Evolutionary conservation across 2,113 vertebrate genomes (phyloP).

Genomic region (Vanacampus margaritifer): DNA sequence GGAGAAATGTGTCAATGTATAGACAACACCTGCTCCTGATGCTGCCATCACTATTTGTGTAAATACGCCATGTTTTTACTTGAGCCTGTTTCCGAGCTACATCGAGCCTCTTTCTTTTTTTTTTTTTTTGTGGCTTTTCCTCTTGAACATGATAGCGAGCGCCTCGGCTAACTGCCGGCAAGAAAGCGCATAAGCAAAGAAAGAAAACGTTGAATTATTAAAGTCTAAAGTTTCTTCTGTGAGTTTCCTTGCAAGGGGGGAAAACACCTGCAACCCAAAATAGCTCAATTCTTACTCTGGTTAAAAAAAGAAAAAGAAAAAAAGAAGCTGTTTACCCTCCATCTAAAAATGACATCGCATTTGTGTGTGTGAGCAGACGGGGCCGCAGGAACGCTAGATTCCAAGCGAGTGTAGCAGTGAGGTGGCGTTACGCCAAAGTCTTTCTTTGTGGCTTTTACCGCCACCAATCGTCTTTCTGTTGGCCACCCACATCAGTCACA

Average conservation of each 20-base stretch:
- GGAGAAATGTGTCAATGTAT: neutral
- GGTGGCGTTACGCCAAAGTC: neutral
- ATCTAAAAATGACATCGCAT: conserved; percentile 32
- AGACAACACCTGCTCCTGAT: neutral
- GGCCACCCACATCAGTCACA: conserved; percentile 59
- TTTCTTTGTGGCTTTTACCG: neutral
- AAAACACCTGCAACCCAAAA: conserved; percentile 33
- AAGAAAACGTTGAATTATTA: conserved; percentile 19
- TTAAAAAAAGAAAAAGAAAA: conserved; percentile 27
- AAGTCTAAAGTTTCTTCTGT: conserved; percentile 6
- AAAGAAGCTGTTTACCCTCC: conserved; percentile 31
- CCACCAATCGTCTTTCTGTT: neutral
- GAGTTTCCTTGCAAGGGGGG: neutral
- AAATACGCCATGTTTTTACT: neutral
- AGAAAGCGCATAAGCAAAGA: conserved; percentile 15
- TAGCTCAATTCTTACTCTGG: conserved; percentile 20
- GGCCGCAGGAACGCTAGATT: neutral
- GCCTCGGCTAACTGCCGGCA: conserved; percentile 4
- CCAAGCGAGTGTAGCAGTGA: neutral
- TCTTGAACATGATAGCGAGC: neutral
- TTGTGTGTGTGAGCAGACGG: neutral
- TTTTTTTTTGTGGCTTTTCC: neutral
- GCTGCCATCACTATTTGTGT: neutral
- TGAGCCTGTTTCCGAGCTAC: neutral
- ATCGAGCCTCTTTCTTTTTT: neutral